Evolutionary conservation across 2,888 invertebrate genomes (phyloP).

Genomic region (Ophion costatus): DNA sequence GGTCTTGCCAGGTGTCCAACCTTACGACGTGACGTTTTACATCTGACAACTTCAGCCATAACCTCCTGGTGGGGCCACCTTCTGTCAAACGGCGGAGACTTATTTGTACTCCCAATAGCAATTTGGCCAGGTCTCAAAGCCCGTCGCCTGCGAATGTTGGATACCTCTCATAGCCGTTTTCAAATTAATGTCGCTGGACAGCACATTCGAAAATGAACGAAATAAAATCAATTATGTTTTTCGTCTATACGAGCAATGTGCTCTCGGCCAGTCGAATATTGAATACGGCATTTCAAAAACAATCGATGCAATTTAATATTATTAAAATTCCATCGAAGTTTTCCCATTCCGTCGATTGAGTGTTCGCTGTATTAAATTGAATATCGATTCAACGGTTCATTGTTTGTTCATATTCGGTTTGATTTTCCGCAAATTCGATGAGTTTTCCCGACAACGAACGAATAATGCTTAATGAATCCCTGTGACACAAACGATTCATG

Average conservation of each 20-base stretch:
- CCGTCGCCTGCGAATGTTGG: too few relatives aligned
- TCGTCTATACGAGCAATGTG: not conserved
- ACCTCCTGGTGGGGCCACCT: too few relatives aligned
- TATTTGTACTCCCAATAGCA: too few relatives aligned
- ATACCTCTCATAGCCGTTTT: too few relatives aligned
- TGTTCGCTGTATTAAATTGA: not conserved
- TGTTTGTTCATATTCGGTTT: not conserved
- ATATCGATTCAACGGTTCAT: not conserved
- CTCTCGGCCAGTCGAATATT: not conserved
- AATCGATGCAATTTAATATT: not conserved
- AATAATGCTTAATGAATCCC: conserved; percentile 55
- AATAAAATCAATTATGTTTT: not conserved
- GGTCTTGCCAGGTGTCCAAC: too few relatives aligned
- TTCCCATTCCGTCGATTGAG: not conserved
- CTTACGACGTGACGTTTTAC: too few relatives aligned
- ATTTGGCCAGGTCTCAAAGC: not conserved
- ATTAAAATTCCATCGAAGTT: not conserved
- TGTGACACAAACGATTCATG: conserved; percentile 63
- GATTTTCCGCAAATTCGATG: conserved; percentile 25
- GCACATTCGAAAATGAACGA: not conserved
- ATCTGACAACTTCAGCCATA: too few relatives aligned
- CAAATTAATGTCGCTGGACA: not conserved
- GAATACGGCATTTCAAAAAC: not conserved
- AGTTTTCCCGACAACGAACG: conserved; percentile 40
- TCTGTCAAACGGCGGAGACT: too few relatives aligned